phyloP scores from a whole-genome alignment of 1,140 invertebrate species.

The Lycorma delicatula region DNA sequence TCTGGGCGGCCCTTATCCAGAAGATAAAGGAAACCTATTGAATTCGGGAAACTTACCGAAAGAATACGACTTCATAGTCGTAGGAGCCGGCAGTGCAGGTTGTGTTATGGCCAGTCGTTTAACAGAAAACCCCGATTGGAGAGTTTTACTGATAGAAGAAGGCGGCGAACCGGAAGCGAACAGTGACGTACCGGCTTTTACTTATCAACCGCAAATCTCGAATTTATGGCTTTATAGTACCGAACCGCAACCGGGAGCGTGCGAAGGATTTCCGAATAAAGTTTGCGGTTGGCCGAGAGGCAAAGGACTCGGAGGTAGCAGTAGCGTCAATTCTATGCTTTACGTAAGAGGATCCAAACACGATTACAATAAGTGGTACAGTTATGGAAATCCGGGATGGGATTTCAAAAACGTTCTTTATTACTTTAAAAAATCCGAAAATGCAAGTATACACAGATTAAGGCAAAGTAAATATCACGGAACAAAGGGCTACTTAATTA shows the following conservation, averaged over 20 bases:
- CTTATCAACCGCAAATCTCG: neutral
- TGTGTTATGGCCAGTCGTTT: conserved; percentile 18
- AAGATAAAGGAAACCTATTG: too few species aligned
- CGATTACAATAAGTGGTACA: conserved; percentile 51
- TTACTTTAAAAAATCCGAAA: conserved; percentile 40
- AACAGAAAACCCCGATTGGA: conserved; percentile 48
- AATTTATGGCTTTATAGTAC: conserved; percentile 60
- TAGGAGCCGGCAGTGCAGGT: conserved; percentile 19
- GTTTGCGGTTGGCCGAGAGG: conserved; percentile 49
- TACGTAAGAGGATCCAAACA: conserved; percentile 48
- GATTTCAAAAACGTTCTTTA: conserved; percentile 42
- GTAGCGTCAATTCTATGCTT: conserved; percentile 52
- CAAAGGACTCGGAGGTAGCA: conserved; percentile 54
- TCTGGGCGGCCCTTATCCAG: too few species aligned
- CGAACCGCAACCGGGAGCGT: conserved; percentile 47
- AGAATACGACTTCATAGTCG: conserved; percentile 21
- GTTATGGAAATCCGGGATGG: conserved; percentile 40
- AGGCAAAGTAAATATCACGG: conserved; percentile 7
- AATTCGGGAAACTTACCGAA: too few species aligned
- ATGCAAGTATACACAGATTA: conserved; percentile 5
- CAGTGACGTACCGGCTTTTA: conserved; percentile 47
- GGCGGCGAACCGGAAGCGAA: conserved; percentile 63
- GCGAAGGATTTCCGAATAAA: conserved; percentile 38
- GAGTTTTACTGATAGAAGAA: conserved; percentile 50
- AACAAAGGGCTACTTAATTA: neutral